These are phyloP conservation scores for Drosophila formosana DNA, from an alignment of 2,888 invertebrate genomes.

Conservation along the genomic window DNA sequence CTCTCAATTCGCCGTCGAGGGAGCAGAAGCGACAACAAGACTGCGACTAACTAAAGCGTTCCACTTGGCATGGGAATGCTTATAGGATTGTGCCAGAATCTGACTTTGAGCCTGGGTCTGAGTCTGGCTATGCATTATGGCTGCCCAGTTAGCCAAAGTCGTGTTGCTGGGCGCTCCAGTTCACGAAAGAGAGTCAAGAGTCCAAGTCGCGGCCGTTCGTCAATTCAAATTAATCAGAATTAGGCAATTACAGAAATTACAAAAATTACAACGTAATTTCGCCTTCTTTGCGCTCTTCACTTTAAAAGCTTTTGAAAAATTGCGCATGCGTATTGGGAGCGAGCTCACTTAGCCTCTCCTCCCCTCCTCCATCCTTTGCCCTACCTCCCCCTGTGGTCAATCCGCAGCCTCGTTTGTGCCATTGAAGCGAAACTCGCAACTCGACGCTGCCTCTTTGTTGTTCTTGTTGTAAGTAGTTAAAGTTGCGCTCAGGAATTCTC, in stretches of 20 bases:
- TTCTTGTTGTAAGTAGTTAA: slow-evolving; percentile 7
- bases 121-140: slow-evolving; percentile 14
- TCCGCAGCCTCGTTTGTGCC: slow-evolving; percentile 56
- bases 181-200: background rate
- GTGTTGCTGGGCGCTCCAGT: slow-evolving; percentile 47
- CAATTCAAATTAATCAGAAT: slow-evolving; percentile 84
- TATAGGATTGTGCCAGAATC: slow-evolving; percentile 2
- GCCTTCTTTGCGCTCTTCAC: slow-evolving; percentile 62
- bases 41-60: slow-evolving; percentile 40
- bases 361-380: background rate
- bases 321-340: slow-evolving; percentile 73
- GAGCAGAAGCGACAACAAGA: slow-evolving; percentile 7
- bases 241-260: slow-evolving; percentile 85
- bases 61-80: slow-evolving; percentile 31
- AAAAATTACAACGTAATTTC: slow-evolving; percentile 83
- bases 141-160: slow-evolving; percentile 12
- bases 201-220: slow-evolving; percentile 43
- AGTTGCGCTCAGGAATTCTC: slow-evolving; percentile 50
- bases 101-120: background rate
- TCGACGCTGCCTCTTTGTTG: background rate
- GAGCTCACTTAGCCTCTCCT: slow-evolving; percentile 16
- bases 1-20: slow-evolving; percentile 80
- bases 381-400: background rate
- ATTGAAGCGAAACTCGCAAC: slow-evolving; percentile 15
- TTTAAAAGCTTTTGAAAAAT: slow-evolving; percentile 81